A percentile compares a stretch with the other conserved stretches of the same genome.
These are phyloP conservation scores for Eurystomus glaucurus DNA, from an alignment of 2,797 vertebrate genomes.

Conservation along the genomic window DNA sequence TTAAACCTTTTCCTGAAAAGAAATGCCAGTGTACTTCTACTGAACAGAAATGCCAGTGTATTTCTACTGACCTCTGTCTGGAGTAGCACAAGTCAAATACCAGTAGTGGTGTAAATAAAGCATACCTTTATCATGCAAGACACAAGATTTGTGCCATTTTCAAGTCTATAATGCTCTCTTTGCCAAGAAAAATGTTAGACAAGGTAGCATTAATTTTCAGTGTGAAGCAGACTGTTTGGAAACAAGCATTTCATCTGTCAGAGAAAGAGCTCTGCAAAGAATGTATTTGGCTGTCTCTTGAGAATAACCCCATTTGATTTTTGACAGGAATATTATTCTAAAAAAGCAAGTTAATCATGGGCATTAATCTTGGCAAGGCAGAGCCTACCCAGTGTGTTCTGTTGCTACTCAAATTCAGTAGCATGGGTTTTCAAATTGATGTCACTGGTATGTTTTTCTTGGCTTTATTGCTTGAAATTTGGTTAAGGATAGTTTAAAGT, in stretches of 20 bases:
- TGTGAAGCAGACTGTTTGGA: constrained; percentile 27
- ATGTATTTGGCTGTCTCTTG: background rate
- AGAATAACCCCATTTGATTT: constrained; percentile 52
- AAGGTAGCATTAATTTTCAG: constrained; percentile 31
- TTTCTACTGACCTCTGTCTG: background rate
- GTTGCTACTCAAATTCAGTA: background rate
- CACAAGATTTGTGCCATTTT: background rate
- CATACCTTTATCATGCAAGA: background rate
- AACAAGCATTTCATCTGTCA: constrained; percentile 50
- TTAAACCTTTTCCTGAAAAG: background rate
- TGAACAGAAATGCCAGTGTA: background rate
- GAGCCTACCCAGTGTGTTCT: background rate
- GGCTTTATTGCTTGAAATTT: background rate
- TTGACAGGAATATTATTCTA: constrained; percentile 35
- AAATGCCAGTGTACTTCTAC: background rate
- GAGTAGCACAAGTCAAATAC: background rate
- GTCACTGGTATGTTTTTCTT: background rate
- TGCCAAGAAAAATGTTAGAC: background rate
- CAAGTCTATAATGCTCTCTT: background rate
- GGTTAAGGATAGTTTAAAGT: background rate
- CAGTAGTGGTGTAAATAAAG: background rate
- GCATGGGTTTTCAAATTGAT: background rate
- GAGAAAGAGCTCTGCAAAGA: constrained; percentile 15
- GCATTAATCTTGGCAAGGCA: constrained; percentile 15
- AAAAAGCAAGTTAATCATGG: constrained; percentile 34